Percentiles rank a stretch among this genome's conserved stretches.
These are phyloP conservation scores for Drosophila kepulauana DNA, from an alignment of 1,140 invertebrate genomes.

Conservation along the genomic window DNA sequence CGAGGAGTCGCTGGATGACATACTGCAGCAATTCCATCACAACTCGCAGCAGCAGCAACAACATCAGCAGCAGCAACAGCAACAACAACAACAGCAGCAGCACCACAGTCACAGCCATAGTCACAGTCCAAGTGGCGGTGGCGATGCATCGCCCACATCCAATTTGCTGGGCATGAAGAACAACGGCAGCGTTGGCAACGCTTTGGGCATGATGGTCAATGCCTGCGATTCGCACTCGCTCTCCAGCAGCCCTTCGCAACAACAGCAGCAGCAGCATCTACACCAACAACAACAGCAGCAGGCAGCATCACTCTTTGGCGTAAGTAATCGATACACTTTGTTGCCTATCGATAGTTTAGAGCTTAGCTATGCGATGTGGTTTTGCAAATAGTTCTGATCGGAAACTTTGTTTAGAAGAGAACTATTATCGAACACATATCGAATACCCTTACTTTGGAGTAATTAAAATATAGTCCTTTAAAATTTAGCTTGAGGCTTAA, in stretches of 20 bases:
- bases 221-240: constrained; percentile 76
- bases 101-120: constrained; percentile 25
- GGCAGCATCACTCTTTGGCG: constrained; percentile 58
- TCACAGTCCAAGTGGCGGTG: constrained; percentile 65
- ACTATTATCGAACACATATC: too few species aligned
- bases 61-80: constrained; percentile 14
- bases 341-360: constrained; percentile 7
- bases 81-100: constrained; percentile 8
- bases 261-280: constrained; percentile 59
- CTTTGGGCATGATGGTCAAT: constrained; percentile 65
- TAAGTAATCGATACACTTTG: constrained; percentile 46
- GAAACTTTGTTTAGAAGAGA: too few species aligned
- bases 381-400: background rate
- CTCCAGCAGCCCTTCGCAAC: constrained; percentile 77
- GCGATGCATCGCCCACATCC: constrained; percentile 66
- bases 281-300: constrained; percentile 63
- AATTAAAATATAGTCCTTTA: too few species aligned
- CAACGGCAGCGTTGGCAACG: constrained; percentile 55
- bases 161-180: constrained; percentile 67
- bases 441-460: too few species aligned
- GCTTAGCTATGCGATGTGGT: background rate
- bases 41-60: constrained; percentile 42
- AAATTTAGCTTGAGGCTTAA: too few species aligned
- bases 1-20: constrained; percentile 80
- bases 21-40: constrained; percentile 80